phyloP scores from a whole-genome alignment of 2,888 invertebrate genomes.

The Dimorphilus gyrociliatus region DNA sequence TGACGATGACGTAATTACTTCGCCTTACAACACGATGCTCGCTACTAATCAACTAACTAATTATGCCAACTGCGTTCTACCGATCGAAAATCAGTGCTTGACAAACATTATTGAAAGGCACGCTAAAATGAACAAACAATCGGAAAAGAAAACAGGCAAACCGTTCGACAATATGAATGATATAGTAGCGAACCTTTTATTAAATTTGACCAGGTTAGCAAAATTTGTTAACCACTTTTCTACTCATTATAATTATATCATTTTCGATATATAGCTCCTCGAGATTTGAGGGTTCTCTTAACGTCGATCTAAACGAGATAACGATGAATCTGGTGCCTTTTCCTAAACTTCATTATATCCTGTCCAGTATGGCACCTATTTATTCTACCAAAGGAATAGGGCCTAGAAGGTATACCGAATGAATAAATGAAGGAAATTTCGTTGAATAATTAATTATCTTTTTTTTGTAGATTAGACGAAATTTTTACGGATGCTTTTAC shows the following conservation, averaged over 20 bases:
- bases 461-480: constrained; percentile 30
- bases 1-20: constrained; percentile 40
- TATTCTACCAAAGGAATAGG: constrained; percentile 32
- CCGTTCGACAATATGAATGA: constrained; percentile 40
- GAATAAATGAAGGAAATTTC: not conserved
- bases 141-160: constrained; percentile 18
- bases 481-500: constrained; percentile 39
- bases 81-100: constrained; percentile 35
- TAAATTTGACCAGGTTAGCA: constrained; percentile 38
- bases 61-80: constrained; percentile 39
- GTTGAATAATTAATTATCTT: not conserved
- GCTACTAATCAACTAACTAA: constrained; percentile 37
- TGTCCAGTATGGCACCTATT: constrained; percentile 36
- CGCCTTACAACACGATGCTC: constrained; percentile 39
- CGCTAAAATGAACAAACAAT: not conserved
- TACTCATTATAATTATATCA: not conserved
- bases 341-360: constrained; percentile 37
- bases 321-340: constrained; percentile 40
- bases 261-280: constrained; percentile 28
- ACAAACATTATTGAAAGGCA: not conserved
- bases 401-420: not conserved
- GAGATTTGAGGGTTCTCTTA: constrained; percentile 38
- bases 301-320: constrained; percentile 40
- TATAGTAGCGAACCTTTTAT: constrained; percentile 37
- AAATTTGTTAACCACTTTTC: too few species aligned